phyloP scores from a whole-genome alignment of 2,113 vertebrate genomes.

The Eleginops maclovinus region DNA sequence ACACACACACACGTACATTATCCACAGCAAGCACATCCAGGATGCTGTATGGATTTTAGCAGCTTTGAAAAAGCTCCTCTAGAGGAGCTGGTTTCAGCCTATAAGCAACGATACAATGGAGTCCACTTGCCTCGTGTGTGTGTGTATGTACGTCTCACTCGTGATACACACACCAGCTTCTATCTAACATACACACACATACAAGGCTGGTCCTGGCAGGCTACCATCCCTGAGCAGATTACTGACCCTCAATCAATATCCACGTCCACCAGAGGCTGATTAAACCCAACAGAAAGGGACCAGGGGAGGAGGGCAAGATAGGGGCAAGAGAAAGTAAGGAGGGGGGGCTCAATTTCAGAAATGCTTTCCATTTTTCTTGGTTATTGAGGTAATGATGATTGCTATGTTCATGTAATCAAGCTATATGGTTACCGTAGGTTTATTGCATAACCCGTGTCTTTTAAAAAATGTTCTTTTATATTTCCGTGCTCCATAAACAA shows the following conservation, averaged over 20 bases:
- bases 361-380: conserved; percentile 44
- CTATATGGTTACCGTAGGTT: conserved; percentile 7
- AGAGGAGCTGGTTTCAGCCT: conserved; percentile 40
- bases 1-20: not conserved
- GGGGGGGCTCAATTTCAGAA: conserved; percentile 18
- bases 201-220: conserved; percentile 80
- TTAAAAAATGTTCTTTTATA: not conserved
- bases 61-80: conserved; percentile 44
- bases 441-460: not conserved
- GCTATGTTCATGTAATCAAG: conserved; percentile 7
- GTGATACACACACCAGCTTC: conserved; percentile 27
- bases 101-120: conserved; percentile 29
- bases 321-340: not conserved
- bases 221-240: conserved; percentile 91
- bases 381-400: conserved; percentile 32
- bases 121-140: conserved; percentile 20
- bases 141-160: not conserved
- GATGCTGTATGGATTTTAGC: conserved; percentile 50
- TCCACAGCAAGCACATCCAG: conserved; percentile 24
- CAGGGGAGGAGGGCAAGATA: not conserved
- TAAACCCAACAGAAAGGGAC: conserved; percentile 77
- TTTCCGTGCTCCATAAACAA: conserved; percentile 4
- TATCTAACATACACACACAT: conserved; percentile 24
- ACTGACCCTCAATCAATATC: conserved; percentile 93
- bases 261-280: conserved; percentile 90